Evolutionary conservation across 2,888 invertebrate genomes (phyloP).

Genomic region (Brachyptera risi): DNA sequence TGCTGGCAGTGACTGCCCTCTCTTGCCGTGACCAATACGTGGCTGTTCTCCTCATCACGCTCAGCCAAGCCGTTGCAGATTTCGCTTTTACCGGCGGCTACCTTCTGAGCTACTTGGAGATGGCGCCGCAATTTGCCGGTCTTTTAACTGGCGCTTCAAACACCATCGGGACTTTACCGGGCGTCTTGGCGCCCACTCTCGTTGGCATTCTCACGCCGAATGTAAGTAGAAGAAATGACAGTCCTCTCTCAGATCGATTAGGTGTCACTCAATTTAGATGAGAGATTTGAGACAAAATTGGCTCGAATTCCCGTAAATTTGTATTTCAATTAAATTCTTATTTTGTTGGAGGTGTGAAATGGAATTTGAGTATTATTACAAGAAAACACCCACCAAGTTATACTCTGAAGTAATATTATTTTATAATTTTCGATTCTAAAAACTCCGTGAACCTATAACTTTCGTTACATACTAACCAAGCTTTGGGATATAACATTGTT

Average conservation of each 20-base stretch:
- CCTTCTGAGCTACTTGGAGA: constrained; percentile 46
- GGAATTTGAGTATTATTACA: too few relatives aligned
- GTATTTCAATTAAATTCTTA: too few relatives aligned
- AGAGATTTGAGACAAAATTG: too few relatives aligned
- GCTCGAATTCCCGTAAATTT: too few relatives aligned
- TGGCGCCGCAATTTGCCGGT: constrained; percentile 48
- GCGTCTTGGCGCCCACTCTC: constrained; percentile 44
- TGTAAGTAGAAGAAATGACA: constrained; percentile 36
- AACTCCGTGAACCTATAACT: too few relatives aligned
- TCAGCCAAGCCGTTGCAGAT: constrained; percentile 43
- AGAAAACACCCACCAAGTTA: too few relatives aligned
- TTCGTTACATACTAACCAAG: too few relatives aligned
- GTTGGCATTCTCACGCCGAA: constrained; percentile 43
- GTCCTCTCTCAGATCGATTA: neutral
- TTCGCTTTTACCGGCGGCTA: constrained; percentile 47
- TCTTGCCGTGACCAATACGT: constrained; percentile 41
- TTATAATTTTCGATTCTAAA: too few relatives aligned
- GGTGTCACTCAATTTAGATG: too few relatives aligned
- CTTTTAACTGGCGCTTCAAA: constrained; percentile 48
- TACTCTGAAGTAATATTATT: too few relatives aligned
- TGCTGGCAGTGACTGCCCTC: constrained; percentile 41
- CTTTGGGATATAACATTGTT: too few relatives aligned
- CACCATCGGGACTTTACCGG: constrained; percentile 45
- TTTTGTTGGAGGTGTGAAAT: too few relatives aligned
- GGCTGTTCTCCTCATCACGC: constrained; percentile 42